These are phyloP conservation scores for Amaurobius ferox DNA, from an alignment of 2,888 invertebrate genomes.

Conservation along the genomic window DNA sequence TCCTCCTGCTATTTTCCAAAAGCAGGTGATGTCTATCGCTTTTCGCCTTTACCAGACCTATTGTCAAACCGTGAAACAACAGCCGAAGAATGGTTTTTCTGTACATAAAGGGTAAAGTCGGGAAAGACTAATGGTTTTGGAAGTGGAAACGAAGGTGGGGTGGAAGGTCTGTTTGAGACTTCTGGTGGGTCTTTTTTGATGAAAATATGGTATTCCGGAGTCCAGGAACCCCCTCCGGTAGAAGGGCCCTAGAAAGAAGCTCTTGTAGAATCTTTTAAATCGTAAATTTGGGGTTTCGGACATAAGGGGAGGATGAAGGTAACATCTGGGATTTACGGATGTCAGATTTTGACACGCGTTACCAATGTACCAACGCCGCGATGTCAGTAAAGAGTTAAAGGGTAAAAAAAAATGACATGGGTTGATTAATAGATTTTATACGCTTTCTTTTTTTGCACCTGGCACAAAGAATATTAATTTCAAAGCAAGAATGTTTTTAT, in stretches of 20 bases:
- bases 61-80: slow-evolving; percentile 67
- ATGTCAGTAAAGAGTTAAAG: slow-evolving; percentile 52
- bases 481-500: not conserved
- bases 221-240: slow-evolving; percentile 39
- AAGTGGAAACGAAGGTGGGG: slow-evolving; percentile 36
- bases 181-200: slow-evolving; percentile 30
- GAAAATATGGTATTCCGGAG: slow-evolving; percentile 40
- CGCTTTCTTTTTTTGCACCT: slow-evolving; percentile 50
- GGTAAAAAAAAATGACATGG: slow-evolving; percentile 44
- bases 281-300: slow-evolving; percentile 59
- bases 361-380: slow-evolving; percentile 40
- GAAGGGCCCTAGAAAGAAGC: not conserved
- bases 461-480: slow-evolving; percentile 53
- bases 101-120: slow-evolving; percentile 51
- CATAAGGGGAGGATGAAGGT: slow-evolving; percentile 37
- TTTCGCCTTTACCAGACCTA: slow-evolving; percentile 27
- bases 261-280: slow-evolving; percentile 7
- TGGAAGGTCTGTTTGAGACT: slow-evolving; percentile 46
- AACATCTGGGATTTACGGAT: slow-evolving; percentile 51
- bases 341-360: slow-evolving; percentile 60
- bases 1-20: slow-evolving; percentile 28
- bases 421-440: slow-evolving; percentile 47
- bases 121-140: slow-evolving; percentile 62
- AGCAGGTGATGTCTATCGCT: slow-evolving; percentile 51
- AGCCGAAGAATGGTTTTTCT: slow-evolving; percentile 37